Conservation (phyloP, 1,140 invertebrate genomes). For the Penaeus japonicus region DNA sequence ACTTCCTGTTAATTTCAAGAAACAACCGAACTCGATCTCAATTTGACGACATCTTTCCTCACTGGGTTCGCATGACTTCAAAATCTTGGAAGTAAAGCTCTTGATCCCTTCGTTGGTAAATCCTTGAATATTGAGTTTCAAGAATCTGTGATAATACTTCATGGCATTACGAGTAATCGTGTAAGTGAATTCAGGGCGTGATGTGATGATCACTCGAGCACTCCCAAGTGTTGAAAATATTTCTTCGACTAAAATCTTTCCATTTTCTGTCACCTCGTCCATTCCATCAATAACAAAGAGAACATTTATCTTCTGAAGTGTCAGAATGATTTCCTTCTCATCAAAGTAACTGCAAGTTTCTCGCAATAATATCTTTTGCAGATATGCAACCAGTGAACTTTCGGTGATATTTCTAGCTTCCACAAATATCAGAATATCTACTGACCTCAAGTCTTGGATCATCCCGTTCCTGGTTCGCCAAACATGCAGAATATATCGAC, state of each 20-base stretch:
- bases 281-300: conserved; percentile 39
- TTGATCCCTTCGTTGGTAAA: conserved; percentile 22
- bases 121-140: conserved; percentile 17
- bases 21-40: conserved; percentile 11
- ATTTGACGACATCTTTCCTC: background rate
- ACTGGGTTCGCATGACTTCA: background rate
- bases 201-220: conserved; percentile 24
- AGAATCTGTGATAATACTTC: background rate
- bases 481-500: conserved; percentile 29
- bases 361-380: background rate
- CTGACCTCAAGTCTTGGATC: background rate
- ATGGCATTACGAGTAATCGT: background rate
- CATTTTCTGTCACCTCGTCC: conserved; percentile 29
- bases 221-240: conserved; percentile 19
- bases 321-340: conserved; percentile 27
- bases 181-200: conserved; percentile 25
- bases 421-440: conserved; percentile 30
- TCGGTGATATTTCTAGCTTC: conserved; percentile 20
- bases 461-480: background rate
- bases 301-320: conserved; percentile 16
- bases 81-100: background rate
- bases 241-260: conserved; percentile 11
- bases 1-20: background rate
- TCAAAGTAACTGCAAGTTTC: conserved; percentile 43
- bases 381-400: background rate